Evolutionary conservation across 2,797 vertebrate genomes (phyloP).

Genomic region (Anas acuta): DNA sequence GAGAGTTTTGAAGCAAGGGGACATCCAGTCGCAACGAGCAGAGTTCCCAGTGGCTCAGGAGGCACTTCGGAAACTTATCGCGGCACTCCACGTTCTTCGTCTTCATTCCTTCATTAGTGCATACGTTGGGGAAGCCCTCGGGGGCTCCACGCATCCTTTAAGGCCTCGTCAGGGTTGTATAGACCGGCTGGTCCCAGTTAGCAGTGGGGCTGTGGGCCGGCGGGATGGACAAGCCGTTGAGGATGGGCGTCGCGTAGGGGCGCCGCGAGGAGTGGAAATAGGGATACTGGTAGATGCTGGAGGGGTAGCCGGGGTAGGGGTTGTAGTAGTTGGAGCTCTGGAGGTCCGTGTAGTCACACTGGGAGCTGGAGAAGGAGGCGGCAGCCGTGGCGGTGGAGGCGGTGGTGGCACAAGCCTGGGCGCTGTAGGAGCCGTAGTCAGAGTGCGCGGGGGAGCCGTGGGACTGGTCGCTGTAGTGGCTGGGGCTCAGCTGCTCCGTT

Average conservation of each 20-base stretch:
- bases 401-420: conserved; percentile 86
- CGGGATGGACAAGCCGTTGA: conserved; percentile 91
- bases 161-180: conserved; percentile 93
- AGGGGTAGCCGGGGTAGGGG: conserved; percentile 91
- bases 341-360: conserved; percentile 96
- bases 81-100: conserved; percentile 10
- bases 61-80: conserved; percentile 84
- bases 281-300: conserved; percentile 94
- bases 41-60: conserved; percentile 80
- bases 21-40: background rate
- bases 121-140: conserved; percentile 60
- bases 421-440: conserved; percentile 87
- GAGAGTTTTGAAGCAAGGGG: conserved; percentile 41
- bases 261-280: conserved; percentile 95
- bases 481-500: conserved; percentile 95
- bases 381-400: conserved; percentile 74
- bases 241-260: conserved; percentile 90
- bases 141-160: conserved; percentile 59
- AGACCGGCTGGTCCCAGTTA: conserved; percentile 97
- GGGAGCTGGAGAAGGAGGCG: conserved; percentile 87
- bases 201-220: conserved; percentile 90
- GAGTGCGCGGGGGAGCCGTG: conserved; percentile 87
- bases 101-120: conserved; percentile 79
- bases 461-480: conserved; percentile 90
- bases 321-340: conserved; percentile 94